Conservation (phyloP, 2,888 invertebrate species). For the Siphonodentalium dalli region DNA sequence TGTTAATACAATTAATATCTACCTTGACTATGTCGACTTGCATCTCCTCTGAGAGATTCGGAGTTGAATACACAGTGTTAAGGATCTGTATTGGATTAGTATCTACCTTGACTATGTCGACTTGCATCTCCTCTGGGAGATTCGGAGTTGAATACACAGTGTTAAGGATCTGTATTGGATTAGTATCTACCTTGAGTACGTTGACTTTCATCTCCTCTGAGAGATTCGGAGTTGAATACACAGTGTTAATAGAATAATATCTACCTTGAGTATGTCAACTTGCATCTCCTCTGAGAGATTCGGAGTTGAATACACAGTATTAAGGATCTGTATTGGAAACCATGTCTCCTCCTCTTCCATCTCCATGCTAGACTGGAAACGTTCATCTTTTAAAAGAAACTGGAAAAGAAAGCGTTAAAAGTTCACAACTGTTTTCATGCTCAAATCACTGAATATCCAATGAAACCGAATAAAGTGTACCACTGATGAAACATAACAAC, state of each 20-base stretch:
- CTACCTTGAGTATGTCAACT: slow-evolving; percentile 75
- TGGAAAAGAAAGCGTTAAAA: slow-evolving; percentile 60
- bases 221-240: no score
- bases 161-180: slow-evolving; percentile 87
- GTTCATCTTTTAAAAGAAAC: slow-evolving; percentile 89
- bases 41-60: no score
- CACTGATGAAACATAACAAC: neutral
- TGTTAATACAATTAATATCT: no score
- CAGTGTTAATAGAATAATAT: no score
- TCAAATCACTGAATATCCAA: neutral
- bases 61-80: no score
- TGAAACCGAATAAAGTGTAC: neutral
- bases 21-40: no score
- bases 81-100: no score
- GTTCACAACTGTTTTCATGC: neutral
- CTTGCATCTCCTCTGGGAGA: slow-evolving; percentile 86
- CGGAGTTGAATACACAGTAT: slow-evolving; percentile 82
- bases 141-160: slow-evolving; percentile 82
- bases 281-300: slow-evolving; percentile 87
- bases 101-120: slow-evolving; percentile 75
- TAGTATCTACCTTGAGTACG: no score
- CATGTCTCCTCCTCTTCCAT: slow-evolving; percentile 91
- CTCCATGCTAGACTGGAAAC: slow-evolving; percentile 83
- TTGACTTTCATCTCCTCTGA: no score
- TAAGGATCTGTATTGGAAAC: slow-evolving; percentile 89